Evolutionary conservation across 2,888 invertebrate genomes (phyloP), one percentile per base, ranked within the genome.

Genomic region (Aleiodes testaceus): DNA sequence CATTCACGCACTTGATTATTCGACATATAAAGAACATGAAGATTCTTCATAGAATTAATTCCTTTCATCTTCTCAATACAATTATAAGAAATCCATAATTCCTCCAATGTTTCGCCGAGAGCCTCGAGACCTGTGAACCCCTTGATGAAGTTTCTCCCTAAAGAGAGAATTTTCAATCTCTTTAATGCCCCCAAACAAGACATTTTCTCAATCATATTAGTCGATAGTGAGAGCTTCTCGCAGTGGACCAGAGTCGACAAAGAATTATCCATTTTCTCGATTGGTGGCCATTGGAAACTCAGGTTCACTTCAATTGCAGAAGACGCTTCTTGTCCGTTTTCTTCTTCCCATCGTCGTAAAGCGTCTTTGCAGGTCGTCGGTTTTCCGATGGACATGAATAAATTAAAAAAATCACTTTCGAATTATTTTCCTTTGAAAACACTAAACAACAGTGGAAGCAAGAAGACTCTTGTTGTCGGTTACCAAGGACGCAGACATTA

Each of bases 1-100:
- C 96, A 96, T 73, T 97, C 97, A 82, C 95, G 95, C 0, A 98
- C 93, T 22, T 92, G 85, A 83, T 96, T 96, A 79, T 95, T 94
- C 49, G 95, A 93, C 89, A 96, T 92, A 80, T 95, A 95, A 1
- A 96, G 88, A 0, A 97, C 95, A 82, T 91, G 93, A 0, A 98
- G 88, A 78, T 92, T 96, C 81, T 93, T 93, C 84, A 98, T 89
- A 0, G 91, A 92, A 49, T 92, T 92, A 9, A 97, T 90, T 0
- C 97, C 97, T 88, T 97, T 97, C 74, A 97, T 89, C 88, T 97
- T 97, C 82, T 98, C 98, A 72, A 98, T 93, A 26, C 92, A 89
- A 86, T 98, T 98, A 85, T 97, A 97, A 0, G 97, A 97, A 47
- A 97, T 92, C 98, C 98, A 98, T 1, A 98, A 88, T 84, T 98